phyloP scores from a whole-genome alignment of 37 sponge, comb jelly and placozoan species.

The Haliclona indistincta region DNA sequence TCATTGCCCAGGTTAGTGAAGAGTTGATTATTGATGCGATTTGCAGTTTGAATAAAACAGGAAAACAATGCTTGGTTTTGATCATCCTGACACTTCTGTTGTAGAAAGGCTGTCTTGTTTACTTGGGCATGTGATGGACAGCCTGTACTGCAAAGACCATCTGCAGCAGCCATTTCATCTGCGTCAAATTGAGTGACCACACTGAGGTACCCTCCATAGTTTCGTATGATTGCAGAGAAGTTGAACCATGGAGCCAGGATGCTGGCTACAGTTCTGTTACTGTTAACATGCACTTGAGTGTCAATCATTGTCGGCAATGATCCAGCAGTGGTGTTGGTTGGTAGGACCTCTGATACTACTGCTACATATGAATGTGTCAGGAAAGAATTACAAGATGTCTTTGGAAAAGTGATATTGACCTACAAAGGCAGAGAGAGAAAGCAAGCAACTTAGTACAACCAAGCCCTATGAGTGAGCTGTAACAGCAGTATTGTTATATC shows the following conservation, averaged over 20 bases:
- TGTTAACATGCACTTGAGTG: background rate
- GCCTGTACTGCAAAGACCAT: slow-evolving; percentile 55
- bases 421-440: background rate
- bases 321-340: slow-evolving; percentile 16
- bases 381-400: slow-evolving; percentile 13
- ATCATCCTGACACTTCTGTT: background rate
- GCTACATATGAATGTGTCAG: slow-evolving; percentile 15
- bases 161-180: slow-evolving; percentile 1
- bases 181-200: slow-evolving; percentile 40
- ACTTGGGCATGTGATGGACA: slow-evolving; percentile 19
- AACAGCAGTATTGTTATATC: no score
- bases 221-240: slow-evolving; percentile 41
- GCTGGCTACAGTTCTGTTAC: slow-evolving; percentile 2
- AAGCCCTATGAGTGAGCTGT: no score
- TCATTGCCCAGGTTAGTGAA: no score
- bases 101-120: background rate
- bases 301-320: background rate
- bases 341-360: slow-evolving; percentile 6
- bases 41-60: slow-evolving; percentile 20
- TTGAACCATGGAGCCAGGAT: slow-evolving; percentile 49
- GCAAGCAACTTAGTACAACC: no score
- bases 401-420: slow-evolving; percentile 49
- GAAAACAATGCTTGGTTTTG: background rate
- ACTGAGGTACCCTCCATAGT: slow-evolving; percentile 26
- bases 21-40: no score